Evolutionary conservation across 1,140 invertebrate species (phyloP).

Genomic region (Pseudomyrmex sp.): DNA sequence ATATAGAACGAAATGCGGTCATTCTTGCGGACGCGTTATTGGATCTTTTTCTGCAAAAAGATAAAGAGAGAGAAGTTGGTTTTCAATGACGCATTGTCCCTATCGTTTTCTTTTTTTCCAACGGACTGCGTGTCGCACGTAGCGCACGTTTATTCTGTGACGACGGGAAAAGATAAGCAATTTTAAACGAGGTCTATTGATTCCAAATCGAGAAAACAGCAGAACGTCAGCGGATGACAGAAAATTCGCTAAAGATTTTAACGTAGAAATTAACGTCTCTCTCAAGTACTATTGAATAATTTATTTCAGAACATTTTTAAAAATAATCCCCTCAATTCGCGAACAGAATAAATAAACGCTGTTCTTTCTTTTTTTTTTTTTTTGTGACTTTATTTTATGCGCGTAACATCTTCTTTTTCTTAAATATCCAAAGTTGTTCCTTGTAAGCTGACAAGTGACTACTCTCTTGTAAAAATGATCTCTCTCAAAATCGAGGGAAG

Average conservation of each 20-base stretch:
- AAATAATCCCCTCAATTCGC: no score
- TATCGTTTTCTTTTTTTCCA: conserved; percentile 10
- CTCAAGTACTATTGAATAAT: no score
- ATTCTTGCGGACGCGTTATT: conserved; percentile 38
- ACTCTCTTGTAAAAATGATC: no score
- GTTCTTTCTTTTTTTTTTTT: no score
- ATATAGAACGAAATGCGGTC: conserved; percentile 18
- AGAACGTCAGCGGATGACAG: background rate
- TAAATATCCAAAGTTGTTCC: no score
- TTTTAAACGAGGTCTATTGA: conserved; percentile 21
- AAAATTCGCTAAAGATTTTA: no score
- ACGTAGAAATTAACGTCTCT: no score
- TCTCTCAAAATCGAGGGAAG: background rate
- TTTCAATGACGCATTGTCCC: conserved; percentile 30
- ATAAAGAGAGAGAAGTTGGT: conserved; percentile 24
- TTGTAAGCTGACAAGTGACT: no score
- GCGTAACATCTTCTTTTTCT: no score
- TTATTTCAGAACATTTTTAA: no score
- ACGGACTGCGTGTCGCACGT: background rate
- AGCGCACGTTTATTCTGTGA: conserved; percentile 5
- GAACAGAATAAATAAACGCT: no score
- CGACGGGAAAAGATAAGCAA: conserved; percentile 4
- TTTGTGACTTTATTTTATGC: no score
- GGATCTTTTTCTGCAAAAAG: conserved; percentile 29
- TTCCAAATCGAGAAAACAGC: background rate